These are phyloP conservation scores for Halichoerus grypus DNA, from an alignment of 2,113 vertebrate species.

Conservation along the genomic window DNA sequence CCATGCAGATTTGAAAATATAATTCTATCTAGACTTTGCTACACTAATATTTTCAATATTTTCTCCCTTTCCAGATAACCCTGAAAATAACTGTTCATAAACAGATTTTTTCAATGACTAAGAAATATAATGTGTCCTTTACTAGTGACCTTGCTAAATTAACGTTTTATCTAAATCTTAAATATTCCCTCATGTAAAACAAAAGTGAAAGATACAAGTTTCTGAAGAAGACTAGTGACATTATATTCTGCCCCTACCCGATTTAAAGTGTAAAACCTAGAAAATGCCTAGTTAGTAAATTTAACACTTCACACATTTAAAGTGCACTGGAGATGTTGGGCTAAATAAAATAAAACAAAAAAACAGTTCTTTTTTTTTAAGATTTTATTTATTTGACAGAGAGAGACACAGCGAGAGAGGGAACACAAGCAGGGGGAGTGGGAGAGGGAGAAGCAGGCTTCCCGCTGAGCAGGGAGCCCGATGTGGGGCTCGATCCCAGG, in stretches of 20 bases:
- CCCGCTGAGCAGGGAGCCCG: no score
- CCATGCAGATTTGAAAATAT: not conserved
- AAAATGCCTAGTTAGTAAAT: slow-evolving; percentile 43
- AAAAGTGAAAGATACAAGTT: not conserved
- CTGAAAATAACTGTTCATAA: not conserved
- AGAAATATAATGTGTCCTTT: not conserved
- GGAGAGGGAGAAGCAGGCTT: no score
- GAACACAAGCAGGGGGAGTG: no score
- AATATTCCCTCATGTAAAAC: slow-evolving; percentile 18
- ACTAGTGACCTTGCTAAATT: not conserved
- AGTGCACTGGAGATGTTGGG: not conserved
- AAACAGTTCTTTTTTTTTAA: not conserved
- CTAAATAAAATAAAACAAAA: slow-evolving; percentile 31
- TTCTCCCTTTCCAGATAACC: not conserved
- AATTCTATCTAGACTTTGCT: not conserved
- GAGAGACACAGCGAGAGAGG: no score
- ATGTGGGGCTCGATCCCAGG: no score
- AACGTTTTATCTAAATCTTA: slow-evolving; percentile 40
- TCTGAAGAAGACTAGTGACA: slow-evolving; percentile 16
- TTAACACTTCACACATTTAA: slow-evolving; percentile 11
- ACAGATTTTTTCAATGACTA: not conserved
- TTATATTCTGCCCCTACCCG: not conserved
- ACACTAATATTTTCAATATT: not conserved
- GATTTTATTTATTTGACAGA: no score
- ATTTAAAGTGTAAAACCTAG: not conserved